These are phyloP conservation scores for Tinea trinotella DNA, from an alignment of 2,888 invertebrate species.

Conservation along the genomic window DNA sequence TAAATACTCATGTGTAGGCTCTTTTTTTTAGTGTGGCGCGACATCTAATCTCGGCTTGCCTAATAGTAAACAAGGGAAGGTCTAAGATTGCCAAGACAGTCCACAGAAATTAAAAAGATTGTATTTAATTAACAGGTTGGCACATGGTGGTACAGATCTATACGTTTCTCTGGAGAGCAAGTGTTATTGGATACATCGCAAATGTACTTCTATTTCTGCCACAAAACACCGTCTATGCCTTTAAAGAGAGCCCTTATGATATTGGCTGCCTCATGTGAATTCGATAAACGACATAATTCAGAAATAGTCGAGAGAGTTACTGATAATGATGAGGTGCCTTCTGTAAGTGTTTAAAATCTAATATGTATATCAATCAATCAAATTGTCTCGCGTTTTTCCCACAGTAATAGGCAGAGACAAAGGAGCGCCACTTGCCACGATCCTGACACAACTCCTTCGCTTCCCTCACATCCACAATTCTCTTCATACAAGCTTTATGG, in stretches of 20 bases:
- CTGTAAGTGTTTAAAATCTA: constrained; percentile 66
- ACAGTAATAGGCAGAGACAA: too few relatives aligned
- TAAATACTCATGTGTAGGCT: too few relatives aligned
- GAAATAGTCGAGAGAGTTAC: constrained; percentile 94
- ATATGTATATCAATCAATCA: too few relatives aligned
- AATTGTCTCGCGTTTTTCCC: too few relatives aligned
- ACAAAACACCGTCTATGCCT: constrained; percentile 96
- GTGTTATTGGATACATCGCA: constrained; percentile 97
- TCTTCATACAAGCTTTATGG: too few relatives aligned
- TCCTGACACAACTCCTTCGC: too few relatives aligned
- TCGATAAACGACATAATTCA: constrained; percentile 93
- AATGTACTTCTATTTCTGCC: constrained; percentile 95
- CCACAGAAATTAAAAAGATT: background rate
- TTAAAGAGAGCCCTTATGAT: constrained; percentile 97
- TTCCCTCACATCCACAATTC: too few relatives aligned
- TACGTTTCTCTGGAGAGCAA: constrained; percentile 97
- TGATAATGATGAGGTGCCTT: constrained; percentile 95
- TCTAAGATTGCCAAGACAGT: background rate
- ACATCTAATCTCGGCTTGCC: too few relatives aligned
- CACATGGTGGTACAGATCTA: constrained; percentile 99
- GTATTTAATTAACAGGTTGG: constrained; percentile 71
- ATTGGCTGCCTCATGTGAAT: constrained; percentile 96
- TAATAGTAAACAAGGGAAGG: too few relatives aligned
- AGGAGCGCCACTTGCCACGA: too few relatives aligned
- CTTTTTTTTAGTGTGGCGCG: too few relatives aligned